Evolutionary conservation across 2,797 vertebrate species (phyloP), one percentile per base, ranked within the genome.

Genomic region (Phataginus tetradactyla): DNA sequence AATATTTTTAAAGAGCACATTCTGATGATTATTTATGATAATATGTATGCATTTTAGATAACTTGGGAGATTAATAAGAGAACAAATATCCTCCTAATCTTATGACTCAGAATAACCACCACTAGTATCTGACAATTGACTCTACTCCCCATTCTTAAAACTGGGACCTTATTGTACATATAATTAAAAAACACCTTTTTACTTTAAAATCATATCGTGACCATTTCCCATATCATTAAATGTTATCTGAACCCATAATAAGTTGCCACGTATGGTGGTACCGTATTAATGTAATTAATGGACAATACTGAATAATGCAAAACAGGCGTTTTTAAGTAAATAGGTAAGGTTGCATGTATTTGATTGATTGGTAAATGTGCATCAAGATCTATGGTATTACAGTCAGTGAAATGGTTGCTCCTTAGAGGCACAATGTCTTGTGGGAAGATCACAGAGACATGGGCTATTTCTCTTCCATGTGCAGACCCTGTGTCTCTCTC

Each of bases 121-220:
- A 34, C 14, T 53, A n/a, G 29, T 57, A 74, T 90, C 42, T 80
- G 39, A 66, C 7, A 37, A 34, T 3, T 23, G n/a, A n/a, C 17
- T 79, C 37, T 37, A 20, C 8, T 1, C 42, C 10, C 9, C 49
- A 87, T 4, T 34, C 59, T 85, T 39, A 25, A 83, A 86, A 86
- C 27, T 72, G 18, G 25, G 4, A 93, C 71, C 27, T 87, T 75
- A 53, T 6, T 87, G 7, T 59, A 68, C 1, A 42, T 27, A 66
- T 27, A 77, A 55, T 79, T 78, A 78, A 80, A 2, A 49, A 83
- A 27, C 9, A 7, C 39, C n/a, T 86, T 89, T 91, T 53, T 57
- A 42, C 83, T 75, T 93, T 91, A 57, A 96, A 94, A 63, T 59
- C 49, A 20, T 18, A 75, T 27, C 42, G 32, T 39, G 64, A 83